Conservation (phyloP, 1,140 invertebrate genomes). For the Drusus annulatus region DNA sequence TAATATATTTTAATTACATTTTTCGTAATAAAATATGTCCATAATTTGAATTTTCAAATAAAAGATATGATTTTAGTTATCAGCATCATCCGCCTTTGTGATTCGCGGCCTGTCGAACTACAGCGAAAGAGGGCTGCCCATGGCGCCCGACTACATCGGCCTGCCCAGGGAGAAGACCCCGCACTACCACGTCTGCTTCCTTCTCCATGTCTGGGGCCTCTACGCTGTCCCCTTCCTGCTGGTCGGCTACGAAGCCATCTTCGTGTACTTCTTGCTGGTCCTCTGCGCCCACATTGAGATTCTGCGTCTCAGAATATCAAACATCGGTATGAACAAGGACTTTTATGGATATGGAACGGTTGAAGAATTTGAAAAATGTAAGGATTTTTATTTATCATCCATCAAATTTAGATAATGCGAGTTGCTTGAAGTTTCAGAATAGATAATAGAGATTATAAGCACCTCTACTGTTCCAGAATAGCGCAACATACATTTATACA, state of each 20-base stretch:
- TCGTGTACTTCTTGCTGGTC: constrained; percentile 40
- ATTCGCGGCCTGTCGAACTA: neutral
- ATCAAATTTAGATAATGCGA: too few species aligned
- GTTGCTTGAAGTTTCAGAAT: too few species aligned
- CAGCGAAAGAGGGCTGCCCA: neutral
- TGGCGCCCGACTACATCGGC: constrained; percentile 16
- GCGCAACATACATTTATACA: too few species aligned
- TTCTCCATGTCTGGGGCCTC: constrained; percentile 9
- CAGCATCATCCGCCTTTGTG: neutral
- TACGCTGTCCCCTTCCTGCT: neutral
- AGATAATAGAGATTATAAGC: too few species aligned
- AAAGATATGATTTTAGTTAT: constrained; percentile 31
- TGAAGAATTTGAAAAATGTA: neutral
- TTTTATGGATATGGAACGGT: neutral
- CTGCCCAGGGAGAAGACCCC: neutral
- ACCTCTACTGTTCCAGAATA: too few species aligned
- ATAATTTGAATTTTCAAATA: too few species aligned
- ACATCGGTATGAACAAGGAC: constrained; percentile 10
- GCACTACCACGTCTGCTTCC: constrained; percentile 23
- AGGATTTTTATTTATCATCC: neutral
- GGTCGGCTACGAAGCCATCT: constrained; percentile 25
- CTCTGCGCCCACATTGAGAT: constrained; percentile 46
- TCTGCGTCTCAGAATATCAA: neutral
- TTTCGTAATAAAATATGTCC: too few species aligned
- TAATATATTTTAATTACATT: too few species aligned